Base-by-base conservation (phyloP, 2,888 invertebrate species). In the Disparrhopalites patrizii region DNA sequence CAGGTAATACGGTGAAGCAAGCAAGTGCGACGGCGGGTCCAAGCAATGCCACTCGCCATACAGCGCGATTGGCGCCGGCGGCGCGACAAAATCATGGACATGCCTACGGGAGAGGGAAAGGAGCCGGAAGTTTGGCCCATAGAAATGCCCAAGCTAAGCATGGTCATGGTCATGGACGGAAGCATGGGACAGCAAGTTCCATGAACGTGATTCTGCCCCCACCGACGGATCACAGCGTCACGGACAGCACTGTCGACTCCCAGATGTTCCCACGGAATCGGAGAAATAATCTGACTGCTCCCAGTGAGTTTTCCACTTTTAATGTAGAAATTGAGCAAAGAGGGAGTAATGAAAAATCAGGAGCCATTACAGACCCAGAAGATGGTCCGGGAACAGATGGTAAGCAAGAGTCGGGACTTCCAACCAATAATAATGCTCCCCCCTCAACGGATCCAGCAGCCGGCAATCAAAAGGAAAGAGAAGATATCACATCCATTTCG, bases 171-270 rank as follows among this genome's bases (percentile, higher is more conserved):
- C 50, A 20, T 5, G 15, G 28, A 2, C 27, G 18, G 18, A 30
- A n/a, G 15, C 3, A n/a, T 8, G 43, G 4, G 15, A 15, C 23
- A 27, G 10, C 27, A 7, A 43, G 27, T 3, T 38, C 58, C 7
- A 18, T 58, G 27, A 58, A 58, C 18, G 43, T 27, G 2, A 2
- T 58, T 28, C 23, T 58, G 7, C 58, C 58, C n/a, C 58, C 58
- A n/a, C 23, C 25, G 1, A 43, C n/a, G 25, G 27, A n/a, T 7
- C 36, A 40, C 10, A 58, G 58, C 43, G 13, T 38, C 3, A 43
- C 58, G 2, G 43, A n/a, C 13, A 58, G 58, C 28, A 25, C 18
- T 7, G 20, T 58, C 13, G 58, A 58, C 15, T 58, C 58, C 1
- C 58, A 58, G 43, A 43, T 58, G 58, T 58, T 58, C n/a, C 18